These are phyloP conservation scores for Aphodius sticticus DNA, from an alignment of 2,888 invertebrate genomes.

Conservation along the genomic window DNA sequence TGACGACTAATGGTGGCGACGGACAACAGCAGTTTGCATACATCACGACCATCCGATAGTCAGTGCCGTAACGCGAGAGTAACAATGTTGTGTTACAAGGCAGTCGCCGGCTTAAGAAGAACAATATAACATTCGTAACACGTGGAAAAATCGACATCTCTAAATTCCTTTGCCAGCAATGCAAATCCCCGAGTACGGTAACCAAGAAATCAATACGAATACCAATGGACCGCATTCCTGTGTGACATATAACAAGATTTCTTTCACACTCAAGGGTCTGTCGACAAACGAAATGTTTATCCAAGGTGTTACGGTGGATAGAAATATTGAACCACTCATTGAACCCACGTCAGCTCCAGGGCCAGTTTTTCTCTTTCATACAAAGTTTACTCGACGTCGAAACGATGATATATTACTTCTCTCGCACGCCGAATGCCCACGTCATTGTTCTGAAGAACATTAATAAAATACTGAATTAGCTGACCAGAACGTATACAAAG, in stretches of 20 bases:
- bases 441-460: not conserved
- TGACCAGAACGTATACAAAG: too few species aligned
- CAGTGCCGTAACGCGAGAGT: too few species aligned
- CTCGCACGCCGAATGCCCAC: not conserved
- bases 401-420: not conserved
- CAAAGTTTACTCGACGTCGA: not conserved
- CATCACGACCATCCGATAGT: too few species aligned
- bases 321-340: slow-evolving; percentile 4
- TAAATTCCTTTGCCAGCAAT: not conserved
- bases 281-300: not conserved
- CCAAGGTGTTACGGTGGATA: not conserved
- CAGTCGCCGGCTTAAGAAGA: too few species aligned
- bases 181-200: not conserved
- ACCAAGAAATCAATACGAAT: not conserved
- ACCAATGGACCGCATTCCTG: not conserved
- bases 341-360: not conserved
- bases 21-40: too few species aligned
- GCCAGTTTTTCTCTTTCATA: not conserved
- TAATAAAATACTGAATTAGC: too few species aligned
- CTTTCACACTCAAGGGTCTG: not conserved
- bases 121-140: too few species aligned
- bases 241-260: not conserved
- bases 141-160: not conserved
- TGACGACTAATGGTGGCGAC: too few species aligned
- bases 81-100: too few species aligned